Percentiles rank a stretch among this genome's conserved stretches.
phyloP scores from a whole-genome alignment of 1,140 invertebrate species.

The Aphidius gifuensis region DNA sequence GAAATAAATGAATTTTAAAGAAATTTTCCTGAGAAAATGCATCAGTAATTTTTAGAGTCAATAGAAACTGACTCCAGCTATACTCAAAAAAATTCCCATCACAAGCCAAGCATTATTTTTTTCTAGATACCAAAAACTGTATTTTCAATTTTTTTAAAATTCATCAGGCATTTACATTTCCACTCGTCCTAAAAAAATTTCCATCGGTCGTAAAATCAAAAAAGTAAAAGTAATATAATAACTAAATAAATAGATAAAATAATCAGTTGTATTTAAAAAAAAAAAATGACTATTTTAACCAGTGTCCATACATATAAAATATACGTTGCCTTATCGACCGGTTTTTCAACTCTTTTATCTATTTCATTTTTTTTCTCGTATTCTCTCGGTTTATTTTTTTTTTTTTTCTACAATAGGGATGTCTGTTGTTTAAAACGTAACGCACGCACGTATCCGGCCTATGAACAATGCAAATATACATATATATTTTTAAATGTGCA shows the following conservation, averaged over 20 bases:
- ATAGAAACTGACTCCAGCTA: no score
- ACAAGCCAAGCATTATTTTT: no score
- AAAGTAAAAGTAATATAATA: no score
- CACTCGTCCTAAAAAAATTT: no score
- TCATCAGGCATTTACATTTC: no score
- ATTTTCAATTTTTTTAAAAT: no score
- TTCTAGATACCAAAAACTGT: no score
- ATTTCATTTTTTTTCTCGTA: background rate
- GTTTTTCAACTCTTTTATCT: slow-evolving; percentile 5
- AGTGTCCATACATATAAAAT: slow-evolving; percentile 14
- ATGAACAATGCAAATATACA: background rate
- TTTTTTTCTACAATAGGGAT: background rate
- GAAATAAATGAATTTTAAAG: no score
- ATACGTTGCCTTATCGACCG: slow-evolving; percentile 19
- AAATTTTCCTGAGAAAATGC: no score
- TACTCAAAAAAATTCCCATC: no score
- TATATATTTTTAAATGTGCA: slow-evolving; percentile 8
- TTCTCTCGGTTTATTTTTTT: background rate
- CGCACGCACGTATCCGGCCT: slow-evolving; percentile 13
- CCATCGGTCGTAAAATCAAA: no score
- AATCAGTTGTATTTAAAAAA: slow-evolving; percentile 22
- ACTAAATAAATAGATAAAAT: background rate
- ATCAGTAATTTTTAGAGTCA: no score
- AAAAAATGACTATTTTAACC: slow-evolving; percentile 18
- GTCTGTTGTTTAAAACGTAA: background rate